These are phyloP conservation scores for Pachyramphus minor DNA, from an alignment of 2,113 vertebrate genomes.

Conservation along the genomic window DNA sequence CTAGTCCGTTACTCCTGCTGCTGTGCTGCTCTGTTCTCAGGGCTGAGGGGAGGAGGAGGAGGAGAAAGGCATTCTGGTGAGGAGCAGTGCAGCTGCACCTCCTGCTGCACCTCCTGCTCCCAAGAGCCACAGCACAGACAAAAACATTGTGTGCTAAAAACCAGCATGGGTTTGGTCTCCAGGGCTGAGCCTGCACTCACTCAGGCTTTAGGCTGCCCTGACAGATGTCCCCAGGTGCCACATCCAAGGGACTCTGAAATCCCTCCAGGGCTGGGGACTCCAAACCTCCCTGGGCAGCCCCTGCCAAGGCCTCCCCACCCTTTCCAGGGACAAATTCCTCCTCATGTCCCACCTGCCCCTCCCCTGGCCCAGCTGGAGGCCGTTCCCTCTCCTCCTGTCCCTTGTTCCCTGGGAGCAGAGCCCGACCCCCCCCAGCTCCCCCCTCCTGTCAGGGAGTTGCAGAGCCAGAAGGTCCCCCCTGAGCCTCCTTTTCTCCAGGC, in stretches of 20 bases:
- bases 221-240: background rate
- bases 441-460: background rate
- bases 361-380: background rate
- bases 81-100: background rate
- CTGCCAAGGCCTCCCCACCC: background rate
- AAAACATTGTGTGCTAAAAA: accelerated
- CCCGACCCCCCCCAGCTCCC: background rate
- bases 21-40: accelerated
- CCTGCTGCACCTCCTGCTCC: background rate
- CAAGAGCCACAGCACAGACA: accelerated
- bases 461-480: background rate
- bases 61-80: accelerated
- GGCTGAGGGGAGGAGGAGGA: background rate
- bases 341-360: background rate
- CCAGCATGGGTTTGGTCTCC: accelerated
- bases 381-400: background rate
- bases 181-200: accelerated
- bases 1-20: background rate
- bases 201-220: background rate
- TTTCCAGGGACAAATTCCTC: background rate
- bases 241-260: background rate
- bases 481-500: background rate
- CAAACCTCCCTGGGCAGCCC: background rate
- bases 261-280: background rate
- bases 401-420: background rate